Base-by-base conservation (phyloP, 2,888 invertebrate species). In the Cephonodes hylas region DNA sequence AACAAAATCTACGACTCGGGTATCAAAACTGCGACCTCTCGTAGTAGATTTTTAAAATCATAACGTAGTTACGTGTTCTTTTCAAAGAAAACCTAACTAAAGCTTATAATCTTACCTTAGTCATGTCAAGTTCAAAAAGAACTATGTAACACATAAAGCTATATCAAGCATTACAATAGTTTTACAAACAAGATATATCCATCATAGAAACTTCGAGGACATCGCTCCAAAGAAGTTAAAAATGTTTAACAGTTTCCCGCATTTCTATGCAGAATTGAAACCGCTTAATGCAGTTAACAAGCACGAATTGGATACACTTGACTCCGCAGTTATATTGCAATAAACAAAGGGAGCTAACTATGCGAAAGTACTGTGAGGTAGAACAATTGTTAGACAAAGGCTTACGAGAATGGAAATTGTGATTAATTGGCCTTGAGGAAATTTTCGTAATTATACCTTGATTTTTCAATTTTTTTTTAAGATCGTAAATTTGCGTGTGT, bases 231-330 rank as follows among this genome's bases (percentile, higher is more conserved):
- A 25, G 27, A 48, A 18, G 8, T 53, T 45, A 44, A 44, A 18
- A 48, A 44, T 44, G 27, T 48, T 48, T 15, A 61, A 66, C 64
- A 65, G 63, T 61, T 64, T 60, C 15, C 46, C 58, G 31, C 61
- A 61, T 67, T 67, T 64, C 59, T 53, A 58, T 46, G 58, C 63
- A 56, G 59, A 60, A 66, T 68, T 71, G 69, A 70, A 77, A 77
- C 75, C 27, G 31, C 60, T 63, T 63, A 63, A 58, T 56, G 58
- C 60, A 60, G 27, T 58, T 60, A 60, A 63, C 60, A 48, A 56
- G 42, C 58, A 22, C 25, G 23, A 25, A 63, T 46, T 23, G 23
- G 31, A 63, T 60, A 58, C 60, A 60, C 59, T 27, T 15, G 34
- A 42, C 45, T 56, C 25, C 27, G 48, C 58, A 58, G 58, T 58